These are phyloP conservation scores for Ageneiosus marmoratus DNA, from an alignment of 2,113 vertebrate genomes.

Conservation along the genomic window DNA sequence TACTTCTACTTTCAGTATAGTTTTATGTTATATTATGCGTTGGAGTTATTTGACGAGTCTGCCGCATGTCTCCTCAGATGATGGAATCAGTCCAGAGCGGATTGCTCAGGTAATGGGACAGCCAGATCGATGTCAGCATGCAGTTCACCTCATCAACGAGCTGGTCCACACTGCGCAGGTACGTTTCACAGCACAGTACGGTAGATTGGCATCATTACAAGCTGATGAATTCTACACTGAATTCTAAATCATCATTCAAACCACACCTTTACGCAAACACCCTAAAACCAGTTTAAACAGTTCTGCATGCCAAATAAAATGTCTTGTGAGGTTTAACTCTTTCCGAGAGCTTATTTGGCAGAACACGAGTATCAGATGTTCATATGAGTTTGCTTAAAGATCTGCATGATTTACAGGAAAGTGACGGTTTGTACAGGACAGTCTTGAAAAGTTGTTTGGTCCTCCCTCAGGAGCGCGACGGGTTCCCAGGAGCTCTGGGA, in stretches of 20 bases:
- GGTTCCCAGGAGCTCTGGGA: slow-evolving; percentile 81
- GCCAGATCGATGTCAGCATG: slow-evolving; percentile 92
- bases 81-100: slow-evolving; percentile 90
- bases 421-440: background rate
- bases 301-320: background rate
- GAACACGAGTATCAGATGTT: background rate
- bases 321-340: background rate
- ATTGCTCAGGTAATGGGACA: slow-evolving; percentile 97
- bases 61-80: slow-evolving; percentile 73
- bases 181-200: no score
- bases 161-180: slow-evolving; percentile 97
- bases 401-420: background rate
- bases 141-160: slow-evolving; percentile 93
- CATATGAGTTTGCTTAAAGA: background rate
- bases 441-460: background rate
- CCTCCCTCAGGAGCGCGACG: slow-evolving; percentile 85
- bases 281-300: background rate
- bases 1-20: background rate
- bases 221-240: background rate
- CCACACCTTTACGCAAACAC: background rate
- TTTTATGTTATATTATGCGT: background rate
- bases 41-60: background rate
- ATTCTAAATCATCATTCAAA: background rate
- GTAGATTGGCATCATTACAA: background rate
- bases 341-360: no score